Evolutionary conservation across 2,888 invertebrate species (phyloP), one percentile per base, ranked within the genome.

Genomic region (Drosophila affinis): DNA sequence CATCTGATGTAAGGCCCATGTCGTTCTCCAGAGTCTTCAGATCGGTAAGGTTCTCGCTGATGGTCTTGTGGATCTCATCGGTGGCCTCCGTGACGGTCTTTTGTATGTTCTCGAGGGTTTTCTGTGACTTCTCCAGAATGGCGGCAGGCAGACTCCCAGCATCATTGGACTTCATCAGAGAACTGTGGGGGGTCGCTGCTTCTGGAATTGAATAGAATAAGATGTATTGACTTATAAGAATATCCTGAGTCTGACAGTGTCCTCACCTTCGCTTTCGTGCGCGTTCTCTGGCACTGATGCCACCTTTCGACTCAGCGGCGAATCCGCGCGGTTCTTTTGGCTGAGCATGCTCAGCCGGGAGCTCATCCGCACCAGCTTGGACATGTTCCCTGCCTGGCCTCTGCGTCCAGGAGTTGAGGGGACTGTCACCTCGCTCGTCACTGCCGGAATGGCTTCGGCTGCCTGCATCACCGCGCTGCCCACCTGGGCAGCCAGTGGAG

Each of bases 51-150:
- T 91, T 91, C 68, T 91, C 92, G 70, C 79, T 89, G 56, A 92
- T 91, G 21, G 91, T 90, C 78, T 92, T 92, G 6, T 91, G 91
- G 58, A 91, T 91, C 77, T 92, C 92, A 57, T 90, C 90, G 7
- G 90, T 90, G 27, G 90, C 90, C 53, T 89, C 91, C n/a, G 88
- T 85, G 1, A 90, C 91, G 14, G 91, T 88, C 75, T 91, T 91
- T 59, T 91, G 91, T 58, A 91, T 85, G 51, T 82, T 90, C 62
- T 91, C 91, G 53, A 91, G 70, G 0, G 90, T 90, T 71, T 89
- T 91, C 62, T 90, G 90, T 0, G 91, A 90, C 69, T 90, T 91
- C 62, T 91, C 91, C 29, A 91, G 74, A 67, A 91, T 91, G 17
- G 88, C 77, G 9, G 67, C 65, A 14, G 86, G 77, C 14, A 75